Evolutionary conservation across 2,888 invertebrate species (phyloP), one percentile per base, ranked within the genome.

Genomic region (Ceratothoa steindachneri): DNA sequence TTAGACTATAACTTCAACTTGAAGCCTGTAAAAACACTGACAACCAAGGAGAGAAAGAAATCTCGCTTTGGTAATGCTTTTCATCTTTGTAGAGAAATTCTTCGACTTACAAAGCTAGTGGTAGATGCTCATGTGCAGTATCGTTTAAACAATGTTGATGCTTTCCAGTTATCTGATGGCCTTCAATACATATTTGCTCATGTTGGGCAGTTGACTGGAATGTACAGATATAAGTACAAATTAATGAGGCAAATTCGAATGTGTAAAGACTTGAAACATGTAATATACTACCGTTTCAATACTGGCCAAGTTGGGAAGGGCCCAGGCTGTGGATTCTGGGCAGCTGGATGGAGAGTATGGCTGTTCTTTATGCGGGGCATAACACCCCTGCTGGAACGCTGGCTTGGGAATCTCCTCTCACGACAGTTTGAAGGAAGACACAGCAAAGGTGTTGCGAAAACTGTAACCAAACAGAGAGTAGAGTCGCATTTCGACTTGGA

Each of bases 71-170:
- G 95, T 85, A 95, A 95, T 88, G 94, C 99, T 80, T 99, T 99
- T 88, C 99, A 99, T 86, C 89, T 99, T 83, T 99, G 99, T 84
- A 91, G 99, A 81, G 99, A 99, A 87, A 98, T 99, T 82, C 88
- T 99, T 1, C 90, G 99, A n/a, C 87, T 99, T 76, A 99, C 99
- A 0, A 99, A 99, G 84, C 87, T 99, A 31, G 95, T 99, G 5
- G 97, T 99, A 72, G 99, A 99, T 86, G 97, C 97, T 0, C 99
- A 99, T 84, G 99, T 99, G 0, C 99, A 99, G 84, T 99, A 99
- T 85, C 90, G 99, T 19, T 87, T 99, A 79, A 99, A 99, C 86
- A 99, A 99, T 83, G 97, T 99, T 7, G 99, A 99, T 85, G 99
- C 99, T 0, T 99, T 98, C 86, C 95, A 99, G 88, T 86, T 99